Evolutionary conservation across 1,140 invertebrate species (phyloP).

Genomic region (Brachionus manjavacas): DNA sequence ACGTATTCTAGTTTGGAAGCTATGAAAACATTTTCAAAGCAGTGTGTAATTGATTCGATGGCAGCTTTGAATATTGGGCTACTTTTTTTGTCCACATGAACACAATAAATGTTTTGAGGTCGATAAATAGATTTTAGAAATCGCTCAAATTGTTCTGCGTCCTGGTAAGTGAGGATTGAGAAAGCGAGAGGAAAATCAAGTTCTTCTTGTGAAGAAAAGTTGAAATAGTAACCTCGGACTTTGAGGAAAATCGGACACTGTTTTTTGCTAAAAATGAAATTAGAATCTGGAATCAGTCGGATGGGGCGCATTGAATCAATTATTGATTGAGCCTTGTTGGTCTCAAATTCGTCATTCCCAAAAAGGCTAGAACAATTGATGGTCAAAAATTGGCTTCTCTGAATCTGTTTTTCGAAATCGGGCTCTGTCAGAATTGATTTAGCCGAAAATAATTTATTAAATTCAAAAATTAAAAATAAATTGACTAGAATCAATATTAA

Average conservation of each 20-base stretch:
- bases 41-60: constrained; percentile 45
- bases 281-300: background rate
- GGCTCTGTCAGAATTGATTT: background rate
- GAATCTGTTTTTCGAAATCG: background rate
- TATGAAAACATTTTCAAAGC: constrained; percentile 51
- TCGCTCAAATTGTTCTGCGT: constrained; percentile 48
- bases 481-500: background rate
- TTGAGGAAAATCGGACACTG: background rate
- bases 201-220: background rate
- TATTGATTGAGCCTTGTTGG: background rate
- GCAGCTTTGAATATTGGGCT: constrained; percentile 41
- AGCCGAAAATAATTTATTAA: background rate
- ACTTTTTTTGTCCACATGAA: constrained; percentile 50
- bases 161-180: constrained; percentile 50
- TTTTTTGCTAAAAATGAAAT: background rate
- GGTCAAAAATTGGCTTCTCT: background rate
- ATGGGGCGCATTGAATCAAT: background rate
- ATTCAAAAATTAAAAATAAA: background rate
- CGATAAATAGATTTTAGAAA: constrained; percentile 50
- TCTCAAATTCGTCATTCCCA: background rate
- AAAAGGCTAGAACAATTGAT: background rate
- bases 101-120: constrained; percentile 52
- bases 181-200: constrained; percentile 44
- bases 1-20: constrained; percentile 38
- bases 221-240: background rate